Evolutionary conservation across 2,888 invertebrate genomes (phyloP).

Genomic region (Nemurella pictetii): DNA sequence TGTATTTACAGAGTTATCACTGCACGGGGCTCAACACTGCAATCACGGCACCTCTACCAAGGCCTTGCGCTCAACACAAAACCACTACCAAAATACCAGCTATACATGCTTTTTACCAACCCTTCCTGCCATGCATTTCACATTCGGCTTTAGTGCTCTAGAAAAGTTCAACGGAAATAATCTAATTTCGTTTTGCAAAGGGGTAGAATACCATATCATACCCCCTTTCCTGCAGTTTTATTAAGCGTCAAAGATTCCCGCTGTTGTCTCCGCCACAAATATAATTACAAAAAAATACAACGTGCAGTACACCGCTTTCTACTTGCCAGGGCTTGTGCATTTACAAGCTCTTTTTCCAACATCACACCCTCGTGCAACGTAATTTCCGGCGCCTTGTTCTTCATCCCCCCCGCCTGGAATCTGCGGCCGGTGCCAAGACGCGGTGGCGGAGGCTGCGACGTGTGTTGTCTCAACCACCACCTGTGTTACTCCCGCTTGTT

Average conservation of each 20-base stretch:
- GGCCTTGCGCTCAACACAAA: neutral
- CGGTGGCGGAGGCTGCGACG: too few species aligned
- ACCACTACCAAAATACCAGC: too few species aligned
- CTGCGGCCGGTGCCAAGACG: neutral
- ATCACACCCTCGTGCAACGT: slow-evolving; percentile 9
- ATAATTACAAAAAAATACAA: slow-evolving; percentile 31
- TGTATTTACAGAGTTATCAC: too few species aligned
- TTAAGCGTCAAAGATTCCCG: neutral
- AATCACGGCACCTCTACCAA: neutral
- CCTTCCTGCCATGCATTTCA: too few species aligned
- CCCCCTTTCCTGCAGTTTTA: neutral
- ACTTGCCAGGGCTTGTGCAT: neutral
- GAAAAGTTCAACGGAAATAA: neutral
- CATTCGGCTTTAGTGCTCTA: too few species aligned
- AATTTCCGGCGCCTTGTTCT: slow-evolving; percentile 34
- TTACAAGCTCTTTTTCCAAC: slow-evolving; percentile 10
- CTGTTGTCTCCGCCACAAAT: slow-evolving; percentile 5
- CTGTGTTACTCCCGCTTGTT: slow-evolving; percentile 12
- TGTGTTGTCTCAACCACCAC: slow-evolving; percentile 25
- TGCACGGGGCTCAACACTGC: too few species aligned
- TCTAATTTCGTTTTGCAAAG: neutral
- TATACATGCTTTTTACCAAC: too few species aligned
- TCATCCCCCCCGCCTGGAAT: neutral
- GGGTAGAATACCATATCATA: neutral
- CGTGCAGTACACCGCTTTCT: neutral